Percentiles rank a stretch among this genome's conserved stretches.
Evolutionary conservation across 2,888 invertebrate genomes (phyloP).

Genomic region (Plusia festucae): DNA sequence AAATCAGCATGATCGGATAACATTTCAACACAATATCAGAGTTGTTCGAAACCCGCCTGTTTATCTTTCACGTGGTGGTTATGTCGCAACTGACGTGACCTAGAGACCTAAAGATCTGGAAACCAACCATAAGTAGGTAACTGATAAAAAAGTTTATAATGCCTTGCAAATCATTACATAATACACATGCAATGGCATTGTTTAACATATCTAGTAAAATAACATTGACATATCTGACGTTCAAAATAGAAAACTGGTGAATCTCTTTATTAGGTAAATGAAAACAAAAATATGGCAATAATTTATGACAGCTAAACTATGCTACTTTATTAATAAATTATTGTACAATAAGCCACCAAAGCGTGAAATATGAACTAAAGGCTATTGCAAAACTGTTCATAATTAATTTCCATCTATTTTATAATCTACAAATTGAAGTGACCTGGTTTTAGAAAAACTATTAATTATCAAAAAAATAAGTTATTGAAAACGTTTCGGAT

Average conservation of each 20-base stretch:
- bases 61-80: conserved; percentile 55
- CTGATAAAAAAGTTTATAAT: conserved; percentile 39
- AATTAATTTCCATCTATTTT: conserved; percentile 20
- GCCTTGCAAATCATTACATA: conserved; percentile 38
- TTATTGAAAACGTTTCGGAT: conserved; percentile 15
- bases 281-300: neutral
- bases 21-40: conserved; percentile 56
- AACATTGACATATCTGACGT: neutral
- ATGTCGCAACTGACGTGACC: conserved; percentile 59
- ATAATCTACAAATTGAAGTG: conserved; percentile 22
- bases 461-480: conserved; percentile 24
- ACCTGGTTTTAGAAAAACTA: conserved; percentile 30
- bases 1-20: conserved; percentile 44
- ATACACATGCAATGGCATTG: conserved; percentile 9
- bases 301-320: neutral
- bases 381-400: conserved; percentile 21
- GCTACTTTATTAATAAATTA: neutral
- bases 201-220: conserved; percentile 10
- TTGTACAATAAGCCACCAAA: neutral
- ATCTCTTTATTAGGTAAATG: neutral
- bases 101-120: conserved; percentile 63
- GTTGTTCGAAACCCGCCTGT: conserved; percentile 57
- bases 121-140: conserved; percentile 50
- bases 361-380: neutral
- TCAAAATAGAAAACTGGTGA: neutral